Conservation (phyloP, 2,888 invertebrate species). For the Linyphia triangularis region DNA sequence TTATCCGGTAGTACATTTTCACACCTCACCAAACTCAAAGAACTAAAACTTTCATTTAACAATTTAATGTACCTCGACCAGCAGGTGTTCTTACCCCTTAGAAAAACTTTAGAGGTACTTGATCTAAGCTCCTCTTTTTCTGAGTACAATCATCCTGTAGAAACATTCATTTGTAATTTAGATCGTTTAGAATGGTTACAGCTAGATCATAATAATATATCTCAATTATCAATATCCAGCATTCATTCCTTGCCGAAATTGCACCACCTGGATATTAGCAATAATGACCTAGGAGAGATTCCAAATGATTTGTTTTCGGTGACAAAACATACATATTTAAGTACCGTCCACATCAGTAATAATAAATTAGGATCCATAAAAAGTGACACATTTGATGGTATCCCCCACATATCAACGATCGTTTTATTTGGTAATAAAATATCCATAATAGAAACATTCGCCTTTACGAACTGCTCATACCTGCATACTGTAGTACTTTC, state of each 20-base stretch:
- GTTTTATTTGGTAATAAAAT: slow-evolving; percentile 88
- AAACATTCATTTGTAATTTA: slow-evolving; percentile 51
- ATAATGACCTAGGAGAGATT: slow-evolving; percentile 81
- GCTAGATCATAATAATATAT: slow-evolving; percentile 86
- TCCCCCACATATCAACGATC: slow-evolving; percentile 87
- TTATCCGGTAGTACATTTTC: slow-evolving; percentile 90
- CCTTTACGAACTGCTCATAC: slow-evolving; percentile 88
- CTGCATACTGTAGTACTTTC: slow-evolving; percentile 90
- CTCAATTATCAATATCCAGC: slow-evolving; percentile 85
- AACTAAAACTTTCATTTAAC: slow-evolving; percentile 78
- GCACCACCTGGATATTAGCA: slow-evolving; percentile 82
- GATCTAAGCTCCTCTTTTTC: slow-evolving; percentile 88
- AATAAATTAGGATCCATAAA: slow-evolving; percentile 87
- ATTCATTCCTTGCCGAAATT: slow-evolving; percentile 85
- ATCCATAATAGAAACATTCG: slow-evolving; percentile 85
- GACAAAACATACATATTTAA: slow-evolving; percentile 84
- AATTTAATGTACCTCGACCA: slow-evolving; percentile 74
- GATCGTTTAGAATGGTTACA: slow-evolving; percentile 76
- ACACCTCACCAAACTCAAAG: slow-evolving; percentile 83
- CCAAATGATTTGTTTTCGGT: slow-evolving; percentile 85
- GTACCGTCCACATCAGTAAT: slow-evolving; percentile 89
- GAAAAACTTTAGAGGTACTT: slow-evolving; percentile 87
- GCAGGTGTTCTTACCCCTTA: slow-evolving; percentile 72
- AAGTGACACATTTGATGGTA: slow-evolving; percentile 86
- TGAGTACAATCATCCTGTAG: slow-evolving; percentile 66